Base-by-base conservation (phyloP, 2,113 vertebrate genomes). In the Xenopus laevis region DNA sequence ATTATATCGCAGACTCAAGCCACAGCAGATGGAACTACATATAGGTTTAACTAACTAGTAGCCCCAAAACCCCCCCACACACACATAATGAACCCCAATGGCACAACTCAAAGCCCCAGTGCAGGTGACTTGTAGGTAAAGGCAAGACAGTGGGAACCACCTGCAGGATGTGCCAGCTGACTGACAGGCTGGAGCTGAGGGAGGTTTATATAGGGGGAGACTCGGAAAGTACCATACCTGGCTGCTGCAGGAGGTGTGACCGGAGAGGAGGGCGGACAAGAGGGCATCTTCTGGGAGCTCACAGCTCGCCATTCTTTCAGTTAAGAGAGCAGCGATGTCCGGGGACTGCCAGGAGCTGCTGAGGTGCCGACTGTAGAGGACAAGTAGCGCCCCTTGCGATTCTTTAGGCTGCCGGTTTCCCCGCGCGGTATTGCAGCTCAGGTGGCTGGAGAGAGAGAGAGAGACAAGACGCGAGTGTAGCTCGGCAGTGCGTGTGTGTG, bases 221-320 rank as follows among this genome's bases (percentile, higher is more conserved):
- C 2, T 40, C 4, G 23, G 23, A 79, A 68, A 82, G 40, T 81
- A 82, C 89, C 91, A 7, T 94, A 98, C 96, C 96, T 97, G 95
- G 90, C 89, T 92, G 88, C 89, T 91, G 88, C 86, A 91, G 89
- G 93, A 89, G 85, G 87, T 92, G 91, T 94, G 94, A 92, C 92
- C 95, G 84, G 91, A 89, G 79, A 96, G 92, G 89, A 92, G 93
- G 80, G 94, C 89, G 75, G 93, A 92, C 87, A 95, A 91, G 80
- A 93, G 84, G 85, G 94, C 92, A 72, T 96, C 95, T 86, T 96
- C 94, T 59, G 90, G 92, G 82, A 94, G 89, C 87, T 90, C 91
- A 84, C 86, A 94, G 83, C 92, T 94, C 82, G 94, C 94, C 95
- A 97, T 98, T 88, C 86, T 91, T 83, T 60, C 85, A 81, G 85